phyloP scores from a whole-genome alignment of 2,113 vertebrate genomes.

The Fulica atra region DNA sequence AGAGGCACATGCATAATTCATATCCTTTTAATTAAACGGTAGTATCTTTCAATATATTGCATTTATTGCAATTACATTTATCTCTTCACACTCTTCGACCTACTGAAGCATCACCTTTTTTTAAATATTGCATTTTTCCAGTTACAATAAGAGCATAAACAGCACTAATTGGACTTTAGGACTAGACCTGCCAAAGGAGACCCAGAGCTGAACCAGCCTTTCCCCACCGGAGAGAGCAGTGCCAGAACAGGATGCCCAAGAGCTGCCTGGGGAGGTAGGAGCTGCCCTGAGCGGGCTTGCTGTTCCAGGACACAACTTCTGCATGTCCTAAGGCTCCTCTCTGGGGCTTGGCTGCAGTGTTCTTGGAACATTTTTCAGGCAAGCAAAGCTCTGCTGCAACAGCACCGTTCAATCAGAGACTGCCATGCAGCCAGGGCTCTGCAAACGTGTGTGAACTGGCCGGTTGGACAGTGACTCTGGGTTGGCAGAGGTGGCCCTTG shows the following conservation, averaged over 20 bases:
- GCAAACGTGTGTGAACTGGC: not conserved
- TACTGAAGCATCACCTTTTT: not conserved
- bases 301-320: not conserved
- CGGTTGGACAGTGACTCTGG: not conserved
- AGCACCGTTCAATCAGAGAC: not conserved
- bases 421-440: not conserved
- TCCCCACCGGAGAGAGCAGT: not conserved
- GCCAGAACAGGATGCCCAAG: not conserved
- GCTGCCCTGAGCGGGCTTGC: not conserved
- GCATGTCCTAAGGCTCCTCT: not conserved
- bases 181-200: not conserved
- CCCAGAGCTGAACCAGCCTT: not conserved
- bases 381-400: not conserved
- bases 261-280: not conserved
- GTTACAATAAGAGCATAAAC: not conserved
- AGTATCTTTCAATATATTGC: not conserved
- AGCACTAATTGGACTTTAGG: not conserved
- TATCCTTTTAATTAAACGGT: constrained; percentile 22
- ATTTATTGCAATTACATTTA: constrained; percentile 6
- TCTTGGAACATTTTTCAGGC: not conserved
- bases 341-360: no score
- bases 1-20: constrained; percentile 28
- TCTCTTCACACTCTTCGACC: not conserved
- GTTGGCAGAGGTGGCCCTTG: not conserved
- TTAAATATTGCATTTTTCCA: not conserved